Conservation (phyloP, 2,113 vertebrate species). For the Puntigrus tetrazona region DNA sequence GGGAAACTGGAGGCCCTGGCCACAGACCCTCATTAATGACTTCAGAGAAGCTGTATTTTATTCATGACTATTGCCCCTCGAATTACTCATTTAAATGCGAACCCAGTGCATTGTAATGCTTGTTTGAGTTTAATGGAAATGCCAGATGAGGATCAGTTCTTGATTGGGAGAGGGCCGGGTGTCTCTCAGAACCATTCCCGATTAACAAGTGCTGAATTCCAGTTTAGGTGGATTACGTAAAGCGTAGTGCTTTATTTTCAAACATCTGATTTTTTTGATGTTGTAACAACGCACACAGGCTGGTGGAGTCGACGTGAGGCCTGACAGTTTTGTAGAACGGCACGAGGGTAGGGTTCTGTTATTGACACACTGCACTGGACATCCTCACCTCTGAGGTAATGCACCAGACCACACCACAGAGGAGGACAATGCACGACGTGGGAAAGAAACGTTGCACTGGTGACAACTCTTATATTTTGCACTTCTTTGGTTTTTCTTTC, state of each 20-base stretch:
- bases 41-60: conserved; percentile 36
- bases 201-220: conserved; percentile 6
- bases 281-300: conserved; percentile 11
- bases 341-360: neutral
- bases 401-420: conserved; percentile 5
- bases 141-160: conserved; percentile 10
- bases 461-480: conserved; percentile 43
- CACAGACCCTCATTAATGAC: conserved; percentile 51
- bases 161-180: neutral
- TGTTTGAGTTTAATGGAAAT: conserved; percentile 17
- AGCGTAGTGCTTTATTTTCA: neutral
- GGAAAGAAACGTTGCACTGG: conserved; percentile 23
- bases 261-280: neutral
- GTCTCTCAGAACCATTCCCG: neutral
- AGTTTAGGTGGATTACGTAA: neutral
- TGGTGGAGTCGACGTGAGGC: neutral
- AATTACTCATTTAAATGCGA: conserved; percentile 28
- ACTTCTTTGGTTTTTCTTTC: conserved; percentile 26
- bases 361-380: neutral
- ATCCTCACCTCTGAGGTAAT: neutral
- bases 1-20: conserved; percentile 30
- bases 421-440: conserved; percentile 10
- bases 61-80: conserved; percentile 30
- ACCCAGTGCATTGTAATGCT: conserved; percentile 20
- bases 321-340: neutral